Percentiles rank a stretch among this genome's conserved stretches.
phyloP scores from a whole-genome alignment of 2,113 vertebrate genomes.

The Corythaixoides concolor region DNA sequence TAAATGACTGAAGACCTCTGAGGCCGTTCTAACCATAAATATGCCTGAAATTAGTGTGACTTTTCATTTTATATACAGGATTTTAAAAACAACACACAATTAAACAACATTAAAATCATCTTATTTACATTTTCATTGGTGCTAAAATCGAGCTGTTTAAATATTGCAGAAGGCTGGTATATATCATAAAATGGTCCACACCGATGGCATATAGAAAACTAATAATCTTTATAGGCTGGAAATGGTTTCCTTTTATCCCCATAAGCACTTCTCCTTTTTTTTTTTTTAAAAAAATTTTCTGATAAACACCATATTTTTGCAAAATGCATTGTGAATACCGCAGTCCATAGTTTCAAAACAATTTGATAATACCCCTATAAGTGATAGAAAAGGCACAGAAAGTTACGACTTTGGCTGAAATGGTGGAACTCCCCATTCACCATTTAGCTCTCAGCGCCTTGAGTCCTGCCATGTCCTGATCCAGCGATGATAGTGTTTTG shows the following conservation, averaged over 20 bases:
- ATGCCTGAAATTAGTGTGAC: constrained; percentile 79
- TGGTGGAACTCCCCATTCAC: constrained; percentile 71
- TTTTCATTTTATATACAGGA: constrained; percentile 84
- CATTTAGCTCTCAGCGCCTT: constrained; percentile 80
- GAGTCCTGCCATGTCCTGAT: constrained; percentile 80
- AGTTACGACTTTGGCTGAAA: constrained; percentile 83
- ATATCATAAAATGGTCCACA: constrained; percentile 71
- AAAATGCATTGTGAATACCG: constrained; percentile 63
- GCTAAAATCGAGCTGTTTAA: constrained; percentile 78
- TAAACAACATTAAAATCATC: constrained; percentile 84
- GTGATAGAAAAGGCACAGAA: constrained; percentile 82
- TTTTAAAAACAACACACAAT: constrained; percentile 74
- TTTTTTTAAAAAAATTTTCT: constrained; percentile 36
- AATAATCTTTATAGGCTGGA: constrained; percentile 73
- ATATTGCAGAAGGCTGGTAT: constrained; percentile 80
- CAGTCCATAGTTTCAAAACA: constrained; percentile 73
- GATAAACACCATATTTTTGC: constrained; percentile 69
- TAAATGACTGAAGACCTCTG: constrained; percentile 74
- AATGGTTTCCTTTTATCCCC: constrained; percentile 67
- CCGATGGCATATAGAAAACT: constrained; percentile 69
- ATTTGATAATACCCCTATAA: constrained; percentile 70
- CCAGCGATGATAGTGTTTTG: constrained; percentile 82
- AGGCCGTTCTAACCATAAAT: constrained; percentile 78
- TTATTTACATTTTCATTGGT: constrained; percentile 85
- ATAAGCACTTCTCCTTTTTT: constrained; percentile 45